phyloP scores from a whole-genome alignment of 2,888 invertebrate species.

The Lepidocyrtoides sp. region DNA sequence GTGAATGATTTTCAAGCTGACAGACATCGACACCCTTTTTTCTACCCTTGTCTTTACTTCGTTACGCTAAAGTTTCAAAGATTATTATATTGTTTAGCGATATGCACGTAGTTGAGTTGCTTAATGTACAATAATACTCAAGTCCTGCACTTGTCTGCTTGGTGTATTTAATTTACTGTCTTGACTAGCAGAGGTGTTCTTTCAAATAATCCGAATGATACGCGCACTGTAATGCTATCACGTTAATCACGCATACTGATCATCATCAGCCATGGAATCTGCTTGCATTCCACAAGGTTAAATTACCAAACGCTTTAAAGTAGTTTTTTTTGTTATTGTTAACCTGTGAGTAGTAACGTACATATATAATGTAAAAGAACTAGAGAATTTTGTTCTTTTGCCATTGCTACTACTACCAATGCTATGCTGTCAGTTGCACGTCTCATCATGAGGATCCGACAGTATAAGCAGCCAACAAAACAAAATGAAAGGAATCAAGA shows the following conservation, averaged over 20 bases:
- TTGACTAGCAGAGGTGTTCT: conserved; percentile 35
- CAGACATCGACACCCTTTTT: conserved; percentile 77
- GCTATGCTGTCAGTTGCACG: conserved; percentile 34
- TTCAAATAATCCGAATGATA: conserved; percentile 16
- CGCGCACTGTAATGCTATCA: conserved; percentile 18
- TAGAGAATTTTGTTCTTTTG: neutral
- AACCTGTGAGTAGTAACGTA: conserved; percentile 23
- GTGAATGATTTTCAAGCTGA: conserved; percentile 76
- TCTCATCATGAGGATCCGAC: conserved; percentile 39
- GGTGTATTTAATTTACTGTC: too few species aligned
- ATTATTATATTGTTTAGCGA: too few species aligned
- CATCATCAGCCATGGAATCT: conserved; percentile 66
- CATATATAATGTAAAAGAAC: neutral
- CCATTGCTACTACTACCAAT: neutral
- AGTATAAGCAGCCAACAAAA: neutral
- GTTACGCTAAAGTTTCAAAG: conserved; percentile 63
- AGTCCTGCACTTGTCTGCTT: too few species aligned
- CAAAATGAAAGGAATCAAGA: neutral
- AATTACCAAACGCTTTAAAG: conserved; percentile 58
- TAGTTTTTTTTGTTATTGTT: conserved; percentile 30
- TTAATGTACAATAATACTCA: too few species aligned
- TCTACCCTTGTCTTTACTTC: conserved; percentile 67
- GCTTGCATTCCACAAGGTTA: conserved; percentile 78
- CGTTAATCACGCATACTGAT: conserved; percentile 54
- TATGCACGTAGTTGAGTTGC: too few species aligned